Evolutionary conservation across 2,888 invertebrate genomes (phyloP).

Genomic region (Orgyia antiqua): DNA sequence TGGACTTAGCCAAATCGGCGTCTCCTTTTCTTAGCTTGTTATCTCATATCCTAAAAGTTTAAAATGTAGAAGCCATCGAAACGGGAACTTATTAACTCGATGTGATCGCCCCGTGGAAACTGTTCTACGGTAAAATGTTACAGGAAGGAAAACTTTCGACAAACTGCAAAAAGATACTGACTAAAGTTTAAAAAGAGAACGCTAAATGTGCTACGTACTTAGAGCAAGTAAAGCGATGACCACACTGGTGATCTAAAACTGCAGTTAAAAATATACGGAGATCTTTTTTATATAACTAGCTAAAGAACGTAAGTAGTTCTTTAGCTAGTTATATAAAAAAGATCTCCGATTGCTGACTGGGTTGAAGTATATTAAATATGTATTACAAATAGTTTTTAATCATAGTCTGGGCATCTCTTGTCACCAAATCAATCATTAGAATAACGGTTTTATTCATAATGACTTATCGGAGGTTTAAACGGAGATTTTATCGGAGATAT

Average conservation of each 20-base stretch:
- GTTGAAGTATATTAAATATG: no score
- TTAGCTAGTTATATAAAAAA: no score
- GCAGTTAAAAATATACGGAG: conserved; percentile 12
- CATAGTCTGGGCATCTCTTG: no score
- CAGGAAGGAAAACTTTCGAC: conserved; percentile 68
- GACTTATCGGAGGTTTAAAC: no score
- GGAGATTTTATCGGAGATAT: no score
- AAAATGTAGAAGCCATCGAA: conserved; percentile 74
- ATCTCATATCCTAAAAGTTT: conserved; percentile 78
- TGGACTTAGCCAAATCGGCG: conserved; percentile 71
- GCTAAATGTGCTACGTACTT: conserved; percentile 67
- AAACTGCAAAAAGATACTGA: conserved; percentile 70
- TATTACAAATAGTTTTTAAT: no score
- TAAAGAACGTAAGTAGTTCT: no score
- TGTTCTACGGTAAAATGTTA: conserved; percentile 73
- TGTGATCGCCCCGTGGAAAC: conserved; percentile 72
- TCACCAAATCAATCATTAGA: no score
- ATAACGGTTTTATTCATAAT: no score
- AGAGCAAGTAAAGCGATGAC: conserved; percentile 27
- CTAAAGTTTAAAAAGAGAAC: conserved; percentile 67
- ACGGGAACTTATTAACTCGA: conserved; percentile 77
- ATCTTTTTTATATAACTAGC: no score
- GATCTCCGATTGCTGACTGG: no score
- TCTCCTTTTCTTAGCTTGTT: conserved; percentile 72
- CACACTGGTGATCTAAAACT: conserved; percentile 18